phyloP scores from a whole-genome alignment of 2,888 invertebrate genomes.

The Nasonovia ribisnigri region DNA sequence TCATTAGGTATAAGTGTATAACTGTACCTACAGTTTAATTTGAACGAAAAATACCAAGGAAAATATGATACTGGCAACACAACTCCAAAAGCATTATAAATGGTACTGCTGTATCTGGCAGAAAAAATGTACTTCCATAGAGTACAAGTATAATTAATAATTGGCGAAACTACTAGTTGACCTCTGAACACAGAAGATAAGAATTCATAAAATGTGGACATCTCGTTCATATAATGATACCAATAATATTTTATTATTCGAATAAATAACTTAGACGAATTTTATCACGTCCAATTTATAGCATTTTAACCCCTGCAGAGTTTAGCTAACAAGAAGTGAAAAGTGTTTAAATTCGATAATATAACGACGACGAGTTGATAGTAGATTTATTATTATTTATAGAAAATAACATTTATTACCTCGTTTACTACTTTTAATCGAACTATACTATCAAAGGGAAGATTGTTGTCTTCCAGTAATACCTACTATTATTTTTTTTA shows the following conservation, averaged over 20 bases:
- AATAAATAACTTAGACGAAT: neutral
- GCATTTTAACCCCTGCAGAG: neutral
- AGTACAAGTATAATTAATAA: slow-evolving; percentile 4
- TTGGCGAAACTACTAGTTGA: neutral
- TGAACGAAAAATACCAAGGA: neutral
- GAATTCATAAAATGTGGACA: slow-evolving; percentile 2
- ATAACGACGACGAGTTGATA: neutral
- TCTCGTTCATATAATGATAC: neutral
- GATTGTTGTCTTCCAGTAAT: neutral
- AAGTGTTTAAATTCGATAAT: neutral
- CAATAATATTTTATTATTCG: neutral
- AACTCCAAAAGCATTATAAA: slow-evolving; percentile 1
- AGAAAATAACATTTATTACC: neutral
- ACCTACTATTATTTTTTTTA: neutral
- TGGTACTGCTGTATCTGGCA: neutral
- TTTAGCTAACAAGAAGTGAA: neutral
- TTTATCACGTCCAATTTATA: neutral
- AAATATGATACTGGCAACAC: neutral
- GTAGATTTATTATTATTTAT: neutral
- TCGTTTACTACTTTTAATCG: neutral
- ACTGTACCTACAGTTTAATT: slow-evolving; percentile 1
- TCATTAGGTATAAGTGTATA: neutral
- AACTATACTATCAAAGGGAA: neutral
- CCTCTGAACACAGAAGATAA: neutral
- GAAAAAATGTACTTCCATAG: neutral